Evolutionary conservation across 2,888 invertebrate genomes (phyloP).

Genomic region (Deilephila elpenor): DNA sequence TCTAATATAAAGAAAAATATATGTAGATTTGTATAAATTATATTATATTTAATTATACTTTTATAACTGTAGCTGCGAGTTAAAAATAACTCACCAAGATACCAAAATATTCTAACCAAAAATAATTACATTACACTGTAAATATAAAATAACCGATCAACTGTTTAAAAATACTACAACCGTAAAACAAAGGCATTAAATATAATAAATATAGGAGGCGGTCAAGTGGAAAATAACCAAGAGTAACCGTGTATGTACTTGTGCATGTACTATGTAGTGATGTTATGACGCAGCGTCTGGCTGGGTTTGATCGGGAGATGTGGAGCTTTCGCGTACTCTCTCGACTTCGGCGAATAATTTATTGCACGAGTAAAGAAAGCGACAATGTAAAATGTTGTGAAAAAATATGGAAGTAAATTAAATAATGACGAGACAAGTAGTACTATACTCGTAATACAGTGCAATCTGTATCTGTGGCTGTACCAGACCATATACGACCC

Average conservation of each 20-base stretch:
- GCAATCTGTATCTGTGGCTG: no score
- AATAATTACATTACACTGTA: background rate
- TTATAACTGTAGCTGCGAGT: no score
- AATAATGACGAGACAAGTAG: no score
- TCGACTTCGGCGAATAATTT: constrained; percentile 34
- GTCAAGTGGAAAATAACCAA: constrained; percentile 66
- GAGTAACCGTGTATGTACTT: constrained; percentile 43
- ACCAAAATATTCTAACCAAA: background rate
- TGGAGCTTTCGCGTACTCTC: constrained; percentile 35
- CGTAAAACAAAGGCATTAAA: constrained; percentile 19
- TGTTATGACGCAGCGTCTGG: constrained; percentile 70
- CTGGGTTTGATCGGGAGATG: constrained; percentile 52
- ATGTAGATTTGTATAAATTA: no score
- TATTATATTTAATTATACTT: no score
- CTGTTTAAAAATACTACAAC: background rate
- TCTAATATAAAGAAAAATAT: no score
- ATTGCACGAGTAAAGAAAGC: background rate
- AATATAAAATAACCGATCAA: background rate
- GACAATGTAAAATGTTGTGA: no score
- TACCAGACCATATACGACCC: no score
- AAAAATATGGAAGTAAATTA: no score
- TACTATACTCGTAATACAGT: no score
- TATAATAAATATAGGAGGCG: constrained; percentile 12
- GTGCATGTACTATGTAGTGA: constrained; percentile 33
- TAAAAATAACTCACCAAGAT: no score